A percentile compares a stretch with the other conserved stretches of the same genome.
phyloP scores from a whole-genome alignment of 2,888 invertebrate genomes.

The Epicampocera succincta region DNA sequence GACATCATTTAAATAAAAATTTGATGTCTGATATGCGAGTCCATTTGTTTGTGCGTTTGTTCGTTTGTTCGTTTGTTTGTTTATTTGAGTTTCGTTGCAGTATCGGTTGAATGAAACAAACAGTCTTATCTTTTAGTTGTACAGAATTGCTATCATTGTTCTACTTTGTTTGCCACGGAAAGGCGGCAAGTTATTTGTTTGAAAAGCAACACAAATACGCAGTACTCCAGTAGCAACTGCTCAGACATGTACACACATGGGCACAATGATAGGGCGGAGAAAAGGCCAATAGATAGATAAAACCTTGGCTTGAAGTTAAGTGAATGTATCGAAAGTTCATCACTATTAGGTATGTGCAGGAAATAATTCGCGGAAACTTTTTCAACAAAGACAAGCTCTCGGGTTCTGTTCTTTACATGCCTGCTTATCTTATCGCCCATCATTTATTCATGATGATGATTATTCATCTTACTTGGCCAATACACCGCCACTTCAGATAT shows the following conservation, averaged over 20 bases:
- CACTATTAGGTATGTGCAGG: background rate
- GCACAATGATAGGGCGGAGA: slow-evolving; percentile 34
- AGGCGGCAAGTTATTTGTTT: slow-evolving; percentile 55
- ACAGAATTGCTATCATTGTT: slow-evolving; percentile 57
- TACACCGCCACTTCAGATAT: no score
- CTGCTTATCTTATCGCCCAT: no score
- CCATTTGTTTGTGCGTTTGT: background rate
- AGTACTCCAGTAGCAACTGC: slow-evolving; percentile 49
- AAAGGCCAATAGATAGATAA: slow-evolving; percentile 36
- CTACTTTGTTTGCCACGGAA: slow-evolving; percentile 54
- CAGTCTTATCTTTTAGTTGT: slow-evolving; percentile 52
- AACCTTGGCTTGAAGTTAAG: slow-evolving; percentile 35
- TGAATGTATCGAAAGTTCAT: slow-evolving; percentile 22
- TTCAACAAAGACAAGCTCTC: no score
- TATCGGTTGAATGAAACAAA: slow-evolving; percentile 53
- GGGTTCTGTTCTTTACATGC: no score
- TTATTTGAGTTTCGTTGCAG: slow-evolving; percentile 39
- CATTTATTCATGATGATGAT: no score
- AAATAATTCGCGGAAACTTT: background rate
- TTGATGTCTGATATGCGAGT: slow-evolving; percentile 30
- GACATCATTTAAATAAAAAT: slow-evolving; percentile 26
- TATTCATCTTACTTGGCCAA: no score
- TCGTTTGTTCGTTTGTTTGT: no score
- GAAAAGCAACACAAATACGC: slow-evolving; percentile 27
- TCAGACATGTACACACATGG: slow-evolving; percentile 34